phyloP scores from a whole-genome alignment of 2,113 vertebrate genomes.

The Gavia stellata region DNA sequence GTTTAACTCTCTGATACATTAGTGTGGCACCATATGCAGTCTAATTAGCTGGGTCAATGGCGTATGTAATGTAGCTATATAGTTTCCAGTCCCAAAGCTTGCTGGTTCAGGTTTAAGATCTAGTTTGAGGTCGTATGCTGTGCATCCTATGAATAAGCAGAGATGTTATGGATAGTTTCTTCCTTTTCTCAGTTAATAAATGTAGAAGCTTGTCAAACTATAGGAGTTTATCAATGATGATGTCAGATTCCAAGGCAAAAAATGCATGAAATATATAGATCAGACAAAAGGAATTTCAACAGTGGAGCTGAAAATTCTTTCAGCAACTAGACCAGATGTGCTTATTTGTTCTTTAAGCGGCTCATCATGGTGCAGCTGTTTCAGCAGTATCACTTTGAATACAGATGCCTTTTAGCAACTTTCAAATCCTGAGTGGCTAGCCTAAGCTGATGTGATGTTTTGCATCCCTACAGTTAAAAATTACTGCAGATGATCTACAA shows the following conservation, averaged over 20 bases:
- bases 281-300: background rate
- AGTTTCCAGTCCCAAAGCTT: background rate
- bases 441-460: background rate
- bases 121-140: background rate
- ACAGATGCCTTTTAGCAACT: background rate
- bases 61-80: background rate
- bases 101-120: background rate
- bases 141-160: background rate
- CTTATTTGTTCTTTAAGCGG: background rate
- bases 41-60: background rate
- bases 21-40: background rate
- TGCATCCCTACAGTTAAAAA: background rate
- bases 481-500: background rate
- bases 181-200: background rate
- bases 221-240: background rate
- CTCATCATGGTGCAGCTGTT: background rate
- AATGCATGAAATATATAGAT: background rate
- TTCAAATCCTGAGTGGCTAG: background rate
- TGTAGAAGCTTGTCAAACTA: background rate
- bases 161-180: background rate
- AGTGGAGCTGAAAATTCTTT: background rate
- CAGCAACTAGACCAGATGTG: background rate
- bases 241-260: background rate
- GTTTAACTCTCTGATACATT: background rate
- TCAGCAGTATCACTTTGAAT: background rate